Base-by-base conservation (phyloP, 2,797 vertebrate species). In the Galaxias olidus region DNA sequence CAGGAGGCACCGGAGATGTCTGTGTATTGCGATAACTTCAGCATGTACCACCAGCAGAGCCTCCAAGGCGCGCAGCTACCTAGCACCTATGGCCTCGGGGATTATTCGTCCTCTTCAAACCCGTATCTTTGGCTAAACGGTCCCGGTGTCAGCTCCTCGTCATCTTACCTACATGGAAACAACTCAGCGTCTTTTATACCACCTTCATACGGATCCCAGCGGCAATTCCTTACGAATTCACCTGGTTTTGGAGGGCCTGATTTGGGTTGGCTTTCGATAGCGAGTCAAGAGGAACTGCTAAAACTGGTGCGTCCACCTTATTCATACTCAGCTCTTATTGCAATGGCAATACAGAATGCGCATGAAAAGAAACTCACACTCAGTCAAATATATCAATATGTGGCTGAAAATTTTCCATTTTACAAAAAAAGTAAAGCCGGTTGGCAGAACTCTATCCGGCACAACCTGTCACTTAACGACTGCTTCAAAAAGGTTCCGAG, bases 351-450 rank as follows among this genome's bases (percentile, higher is more conserved):
- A 85, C 97, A 99, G 88, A 96, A 94, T 60, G 93, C 96, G 14
- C 96, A 95, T 50, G 97, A 96, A 55, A 95, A 95, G 84, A 96
- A 95, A 77, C 92, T 98, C 66, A 99, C 97, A 10, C 89, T 99
- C 43, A 98, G 96, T 83, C 96, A 96, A 86, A 99, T 99, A 61
- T 98, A 99, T 81, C 95, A 97, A 84, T 99, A 96, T 66, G 97
- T 98, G 59, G 95, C 96, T 15, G 96, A 98, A 62, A 96, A 96
- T 61, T 99, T 99, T 77, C 97, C 97, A 4, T 99, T 98, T 83
- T 99, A 99, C 69, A 95, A 97, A 89, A 96, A 95, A 86, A 98
- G 96, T 89, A 97, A 97, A 73, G 97, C 97, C 0, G 97, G 97
- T 63, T 98, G 97, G 97, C 96, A 98, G 86, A 98, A 96, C 87